Conservation (phyloP, 1,140 invertebrate genomes). For the Hyphantria cunea region DNA sequence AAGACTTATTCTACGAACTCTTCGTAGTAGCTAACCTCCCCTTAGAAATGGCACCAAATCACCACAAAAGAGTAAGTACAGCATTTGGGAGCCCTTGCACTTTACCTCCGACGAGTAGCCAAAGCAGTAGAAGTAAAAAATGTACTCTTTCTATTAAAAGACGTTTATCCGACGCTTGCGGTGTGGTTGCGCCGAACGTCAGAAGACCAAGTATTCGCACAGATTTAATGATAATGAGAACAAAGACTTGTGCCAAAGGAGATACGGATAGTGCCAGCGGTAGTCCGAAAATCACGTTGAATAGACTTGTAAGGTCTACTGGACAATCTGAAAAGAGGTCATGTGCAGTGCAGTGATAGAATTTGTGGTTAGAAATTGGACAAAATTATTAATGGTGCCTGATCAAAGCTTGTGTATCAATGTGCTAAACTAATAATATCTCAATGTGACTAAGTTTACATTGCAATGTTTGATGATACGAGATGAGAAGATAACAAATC, state of each 20-base stretch:
- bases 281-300: conserved; percentile 75
- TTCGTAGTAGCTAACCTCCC: conserved; percentile 91
- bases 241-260: conserved; percentile 88
- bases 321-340: conserved; percentile 70
- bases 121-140: conserved; percentile 86
- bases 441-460: no score
- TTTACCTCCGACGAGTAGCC: conserved; percentile 84
- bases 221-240: conserved; percentile 92
- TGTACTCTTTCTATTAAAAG: conserved; percentile 90
- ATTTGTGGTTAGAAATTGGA: conserved; percentile 2
- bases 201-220: conserved; percentile 91
- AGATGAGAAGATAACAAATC: no score
- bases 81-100: conserved; percentile 88
- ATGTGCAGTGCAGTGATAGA: conserved; percentile 71
- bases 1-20: conserved; percentile 91
- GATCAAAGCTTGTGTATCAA: no score
- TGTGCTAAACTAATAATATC: no score
- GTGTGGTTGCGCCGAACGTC: conserved; percentile 92
- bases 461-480: no score
- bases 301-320: conserved; percentile 68
- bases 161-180: conserved; percentile 91
- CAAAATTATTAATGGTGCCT: no score
- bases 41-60: conserved; percentile 93
- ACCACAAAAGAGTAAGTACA: conserved; percentile 88
- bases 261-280: conserved; percentile 81